Conservation (phyloP, 2,113 vertebrate species). For the Phalacrocorax carbo region DNA sequence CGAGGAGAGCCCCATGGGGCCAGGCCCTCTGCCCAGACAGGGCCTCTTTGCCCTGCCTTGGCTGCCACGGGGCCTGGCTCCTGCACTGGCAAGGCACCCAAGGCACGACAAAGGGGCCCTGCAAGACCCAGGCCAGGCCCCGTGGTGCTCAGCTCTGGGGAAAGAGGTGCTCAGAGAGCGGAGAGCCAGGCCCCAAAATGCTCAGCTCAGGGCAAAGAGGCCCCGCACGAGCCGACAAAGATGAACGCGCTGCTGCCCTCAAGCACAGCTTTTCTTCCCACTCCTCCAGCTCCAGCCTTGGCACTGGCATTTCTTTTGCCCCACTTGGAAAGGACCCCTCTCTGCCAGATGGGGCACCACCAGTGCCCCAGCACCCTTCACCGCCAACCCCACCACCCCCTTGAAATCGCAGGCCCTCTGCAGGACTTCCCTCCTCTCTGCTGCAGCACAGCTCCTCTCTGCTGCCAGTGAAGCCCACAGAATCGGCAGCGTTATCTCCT, state of each 20-base stretch:
- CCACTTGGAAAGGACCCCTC: neutral
- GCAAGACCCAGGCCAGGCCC: neutral
- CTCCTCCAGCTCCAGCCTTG: neutral
- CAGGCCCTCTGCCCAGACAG: neutral
- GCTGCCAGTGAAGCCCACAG: too few species aligned
- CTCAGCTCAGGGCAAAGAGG: too few species aligned
- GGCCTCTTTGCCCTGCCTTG: neutral
- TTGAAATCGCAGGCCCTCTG: neutral
- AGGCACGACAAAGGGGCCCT: neutral
- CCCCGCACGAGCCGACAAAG: too few species aligned
- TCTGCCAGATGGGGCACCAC: too few species aligned
- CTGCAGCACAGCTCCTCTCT: too few species aligned
- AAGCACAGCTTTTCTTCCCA: neutral
- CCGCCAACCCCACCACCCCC: too few species aligned
- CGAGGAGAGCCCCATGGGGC: neutral
- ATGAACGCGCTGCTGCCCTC: neutral
- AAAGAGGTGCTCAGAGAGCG: neutral
- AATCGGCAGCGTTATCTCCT: too few species aligned
- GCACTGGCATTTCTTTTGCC: neutral
- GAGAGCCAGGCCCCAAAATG: neutral
- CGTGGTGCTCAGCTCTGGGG: neutral
- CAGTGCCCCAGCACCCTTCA: neutral
- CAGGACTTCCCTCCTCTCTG: too few species aligned
- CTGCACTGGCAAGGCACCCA: neutral
- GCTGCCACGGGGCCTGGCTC: neutral